Conservation (phyloP, 2,888 invertebrate species). For the Drosophila pseudotalamancana region DNA sequence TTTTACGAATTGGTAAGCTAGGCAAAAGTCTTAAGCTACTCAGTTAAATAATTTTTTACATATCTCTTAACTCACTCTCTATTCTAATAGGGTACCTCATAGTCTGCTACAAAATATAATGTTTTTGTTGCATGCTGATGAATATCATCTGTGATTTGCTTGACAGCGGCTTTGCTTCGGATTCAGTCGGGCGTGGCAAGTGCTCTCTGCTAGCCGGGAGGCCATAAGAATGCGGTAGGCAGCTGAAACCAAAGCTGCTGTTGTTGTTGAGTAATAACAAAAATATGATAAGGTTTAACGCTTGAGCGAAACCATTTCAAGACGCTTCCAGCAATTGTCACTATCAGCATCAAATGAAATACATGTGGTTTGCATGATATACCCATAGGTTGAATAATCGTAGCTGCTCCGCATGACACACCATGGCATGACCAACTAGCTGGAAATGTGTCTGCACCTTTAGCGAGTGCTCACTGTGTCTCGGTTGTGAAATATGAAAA, state of each 20-base stretch:
- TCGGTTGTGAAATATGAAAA: slow-evolving; percentile 35
- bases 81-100: neutral
- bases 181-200: slow-evolving; percentile 47
- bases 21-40: too few relatives aligned
- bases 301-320: slow-evolving; percentile 37
- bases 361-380: neutral
- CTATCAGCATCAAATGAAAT: slow-evolving; percentile 23
- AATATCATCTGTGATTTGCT: slow-evolving; percentile 66
- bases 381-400: slow-evolving; percentile 3
- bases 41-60: too few relatives aligned
- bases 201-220: slow-evolving; percentile 29
- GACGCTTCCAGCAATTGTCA: slow-evolving; percentile 33
- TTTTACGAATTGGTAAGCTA: too few relatives aligned
- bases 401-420: neutral
- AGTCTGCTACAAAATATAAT: neutral
- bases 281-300: slow-evolving; percentile 58
- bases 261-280: slow-evolving; percentile 43
- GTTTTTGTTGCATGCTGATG: slow-evolving; percentile 43
- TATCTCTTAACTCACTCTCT: neutral
- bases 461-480: slow-evolving; percentile 11
- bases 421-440: neutral
- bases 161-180: slow-evolving; percentile 40
- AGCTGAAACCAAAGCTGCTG: slow-evolving; percentile 43
- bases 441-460: neutral
- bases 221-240: slow-evolving; percentile 46